Conservation (phyloP, 2,113 vertebrate species). For the Anarrhichthys ocellatus region DNA sequence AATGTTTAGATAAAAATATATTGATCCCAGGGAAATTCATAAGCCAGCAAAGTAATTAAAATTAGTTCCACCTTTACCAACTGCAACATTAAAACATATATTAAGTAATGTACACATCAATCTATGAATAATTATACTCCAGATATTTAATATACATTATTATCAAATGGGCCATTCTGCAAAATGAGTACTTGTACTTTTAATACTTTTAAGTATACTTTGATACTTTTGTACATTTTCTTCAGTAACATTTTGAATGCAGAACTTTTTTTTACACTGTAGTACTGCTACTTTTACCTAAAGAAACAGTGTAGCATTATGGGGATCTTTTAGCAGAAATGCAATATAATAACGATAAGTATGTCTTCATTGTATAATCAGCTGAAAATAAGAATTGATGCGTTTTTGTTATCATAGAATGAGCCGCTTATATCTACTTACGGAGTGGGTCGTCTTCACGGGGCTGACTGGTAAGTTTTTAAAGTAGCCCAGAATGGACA, state of each 20-base stretch:
- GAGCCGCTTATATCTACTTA: too few species aligned
- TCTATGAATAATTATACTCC: not conserved
- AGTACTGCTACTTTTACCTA: not conserved
- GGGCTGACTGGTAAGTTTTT: not conserved
- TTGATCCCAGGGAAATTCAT: not conserved
- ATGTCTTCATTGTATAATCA: too few species aligned
- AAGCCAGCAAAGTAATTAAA: not conserved
- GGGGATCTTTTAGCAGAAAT: too few species aligned
- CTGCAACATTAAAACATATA: not conserved
- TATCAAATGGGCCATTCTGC: not conserved
- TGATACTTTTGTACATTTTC: not conserved
- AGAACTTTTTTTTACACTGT: not conserved
- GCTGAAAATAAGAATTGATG: too few species aligned
- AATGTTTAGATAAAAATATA: not conserved
- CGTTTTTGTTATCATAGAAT: too few species aligned
- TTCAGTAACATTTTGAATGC: not conserved
- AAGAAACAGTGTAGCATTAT: too few species aligned
- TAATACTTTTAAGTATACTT: not conserved
- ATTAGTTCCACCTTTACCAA: not conserved
- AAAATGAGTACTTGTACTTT: not conserved
- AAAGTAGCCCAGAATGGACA: not conserved
- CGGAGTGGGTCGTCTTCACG: too few species aligned
- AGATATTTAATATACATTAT: not conserved
- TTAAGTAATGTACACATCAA: not conserved
- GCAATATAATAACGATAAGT: too few species aligned